Conservation (phyloP, 2,888 invertebrate species). For the Diarsia rubi region DNA sequence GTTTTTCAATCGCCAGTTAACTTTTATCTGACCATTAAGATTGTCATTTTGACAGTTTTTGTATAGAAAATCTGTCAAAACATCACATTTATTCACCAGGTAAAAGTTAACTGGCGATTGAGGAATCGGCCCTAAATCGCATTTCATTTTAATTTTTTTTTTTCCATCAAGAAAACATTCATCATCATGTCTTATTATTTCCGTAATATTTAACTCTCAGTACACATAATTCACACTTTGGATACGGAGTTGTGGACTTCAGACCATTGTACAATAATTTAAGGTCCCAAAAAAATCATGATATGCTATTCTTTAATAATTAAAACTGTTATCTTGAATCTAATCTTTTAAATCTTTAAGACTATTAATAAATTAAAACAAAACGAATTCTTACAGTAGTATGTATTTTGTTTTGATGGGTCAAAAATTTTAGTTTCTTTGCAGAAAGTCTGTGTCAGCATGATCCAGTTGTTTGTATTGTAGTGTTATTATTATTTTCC, state of each 20-base stretch:
- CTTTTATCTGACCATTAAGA: too few relatives aligned
- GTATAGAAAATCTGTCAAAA: too few relatives aligned
- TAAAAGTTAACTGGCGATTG: too few relatives aligned
- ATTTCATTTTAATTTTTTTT: too few relatives aligned
- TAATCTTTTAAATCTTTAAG: neutral
- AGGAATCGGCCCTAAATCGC: too few relatives aligned
- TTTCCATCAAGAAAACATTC: neutral
- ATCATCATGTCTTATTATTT: neutral
- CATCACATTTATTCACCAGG: too few relatives aligned
- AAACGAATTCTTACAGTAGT: neutral
- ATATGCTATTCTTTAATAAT: neutral
- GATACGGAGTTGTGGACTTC: too few relatives aligned
- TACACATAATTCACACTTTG: accelerated
- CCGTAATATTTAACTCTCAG: neutral
- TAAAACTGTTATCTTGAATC: neutral
- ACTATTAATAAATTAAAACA: neutral
- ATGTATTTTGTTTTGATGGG: neutral
- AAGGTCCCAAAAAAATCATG: neutral
- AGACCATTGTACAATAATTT: neutral
- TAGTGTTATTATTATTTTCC: too few relatives aligned
- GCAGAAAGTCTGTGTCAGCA: neutral
- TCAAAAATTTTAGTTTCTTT: neutral
- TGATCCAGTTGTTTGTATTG: neutral
- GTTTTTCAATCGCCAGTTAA: too few relatives aligned
- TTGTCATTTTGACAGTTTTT: too few relatives aligned